Percentiles rank a stretch among this genome's conserved stretches.
Evolutionary conservation across 1,140 invertebrate genomes (phyloP).

Genomic region (Trichonephila clavata): DNA sequence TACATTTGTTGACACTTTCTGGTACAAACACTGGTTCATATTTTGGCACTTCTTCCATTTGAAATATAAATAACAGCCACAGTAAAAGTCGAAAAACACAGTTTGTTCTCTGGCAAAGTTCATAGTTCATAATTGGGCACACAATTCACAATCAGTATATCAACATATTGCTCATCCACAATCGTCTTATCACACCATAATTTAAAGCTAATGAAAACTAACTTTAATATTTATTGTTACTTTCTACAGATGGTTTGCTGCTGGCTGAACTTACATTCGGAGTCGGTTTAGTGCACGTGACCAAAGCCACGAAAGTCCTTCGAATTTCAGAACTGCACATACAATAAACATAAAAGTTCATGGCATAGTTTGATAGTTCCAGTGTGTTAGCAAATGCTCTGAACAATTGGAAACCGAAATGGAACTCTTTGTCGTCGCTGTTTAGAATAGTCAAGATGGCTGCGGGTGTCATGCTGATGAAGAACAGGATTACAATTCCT

Average conservation of each 20-base stretch:
- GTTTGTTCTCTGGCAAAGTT: too few species aligned
- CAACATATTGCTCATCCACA: too few species aligned
- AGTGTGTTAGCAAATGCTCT: constrained; percentile 87
- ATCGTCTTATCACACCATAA: too few species aligned
- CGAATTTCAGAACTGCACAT: constrained; percentile 89
- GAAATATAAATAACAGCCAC: too few species aligned
- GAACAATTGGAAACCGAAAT: constrained; percentile 85
- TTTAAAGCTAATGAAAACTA: too few species aligned
- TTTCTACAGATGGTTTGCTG: constrained; percentile 68
- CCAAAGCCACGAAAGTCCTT: constrained; percentile 84
- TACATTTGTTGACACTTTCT: too few species aligned
- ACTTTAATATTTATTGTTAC: constrained; percentile 56
- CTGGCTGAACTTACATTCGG: constrained; percentile 51
- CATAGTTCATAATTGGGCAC: too few species aligned
- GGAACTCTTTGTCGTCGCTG: constrained; percentile 78
- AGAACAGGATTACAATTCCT: constrained; percentile 87
- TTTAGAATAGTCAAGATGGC: constrained; percentile 85
- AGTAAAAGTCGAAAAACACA: too few species aligned
- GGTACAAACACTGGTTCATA: too few species aligned
- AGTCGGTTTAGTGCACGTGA: constrained; percentile 69
- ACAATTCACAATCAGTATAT: too few species aligned
- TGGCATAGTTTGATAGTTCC: constrained; percentile 88
- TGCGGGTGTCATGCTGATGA: constrained; percentile 89
- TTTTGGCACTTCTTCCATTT: too few species aligned
- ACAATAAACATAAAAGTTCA: constrained; percentile 90